These are phyloP conservation scores for Bucco capensis DNA, from an alignment of 2,113 vertebrate species.

Conservation along the genomic window DNA sequence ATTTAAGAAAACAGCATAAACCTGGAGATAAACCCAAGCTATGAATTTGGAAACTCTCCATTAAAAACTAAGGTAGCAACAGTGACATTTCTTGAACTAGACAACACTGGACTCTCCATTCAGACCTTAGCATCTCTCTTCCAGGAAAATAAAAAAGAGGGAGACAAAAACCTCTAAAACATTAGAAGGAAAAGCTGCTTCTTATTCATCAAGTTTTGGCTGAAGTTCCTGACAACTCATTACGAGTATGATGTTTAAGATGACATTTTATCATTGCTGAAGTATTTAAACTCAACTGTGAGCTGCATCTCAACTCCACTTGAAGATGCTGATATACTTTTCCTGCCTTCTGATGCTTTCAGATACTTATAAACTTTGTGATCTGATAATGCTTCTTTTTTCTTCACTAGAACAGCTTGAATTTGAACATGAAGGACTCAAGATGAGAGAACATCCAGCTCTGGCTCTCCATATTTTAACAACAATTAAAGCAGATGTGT, in stretches of 20 bases:
- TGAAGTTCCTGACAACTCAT: background rate
- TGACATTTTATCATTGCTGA: background rate
- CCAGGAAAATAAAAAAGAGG: background rate
- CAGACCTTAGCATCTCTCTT: background rate
- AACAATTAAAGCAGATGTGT: too few relatives aligned
- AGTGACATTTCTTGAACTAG: background rate
- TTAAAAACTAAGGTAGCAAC: background rate
- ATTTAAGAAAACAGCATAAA: background rate
- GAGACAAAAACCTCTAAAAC: too few relatives aligned
- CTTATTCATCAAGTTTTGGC: background rate
- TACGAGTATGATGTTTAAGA: background rate
- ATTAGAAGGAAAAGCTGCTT: too few relatives aligned
- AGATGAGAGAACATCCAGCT: rapidly evolving
- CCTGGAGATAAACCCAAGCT: background rate
- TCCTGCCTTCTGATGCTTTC: background rate
- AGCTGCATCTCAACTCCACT: background rate
- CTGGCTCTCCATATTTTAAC: background rate
- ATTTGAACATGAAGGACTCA: background rate
- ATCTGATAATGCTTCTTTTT: background rate
- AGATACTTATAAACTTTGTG: background rate
- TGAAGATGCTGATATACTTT: background rate
- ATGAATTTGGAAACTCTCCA: background rate
- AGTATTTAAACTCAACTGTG: background rate
- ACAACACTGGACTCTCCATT: background rate
- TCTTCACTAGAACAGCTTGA: background rate